Percentiles rank a stretch among this genome's conserved stretches.
Conservation (phyloP, 1,140 invertebrate genomes). For the Eurytemora carolleeae region DNA sequence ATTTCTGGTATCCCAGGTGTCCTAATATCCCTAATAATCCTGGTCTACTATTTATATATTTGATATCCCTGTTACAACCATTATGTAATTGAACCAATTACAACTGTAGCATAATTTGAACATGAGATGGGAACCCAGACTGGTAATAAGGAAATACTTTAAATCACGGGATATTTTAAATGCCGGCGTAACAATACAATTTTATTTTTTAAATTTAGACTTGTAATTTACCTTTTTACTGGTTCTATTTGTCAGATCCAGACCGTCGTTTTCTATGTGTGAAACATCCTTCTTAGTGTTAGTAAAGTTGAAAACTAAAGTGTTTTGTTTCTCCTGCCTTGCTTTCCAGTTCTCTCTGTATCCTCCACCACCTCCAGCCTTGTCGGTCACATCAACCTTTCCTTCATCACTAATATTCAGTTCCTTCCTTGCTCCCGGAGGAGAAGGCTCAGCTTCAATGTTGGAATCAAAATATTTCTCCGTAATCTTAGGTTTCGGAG, state of each 20-base stretch:
- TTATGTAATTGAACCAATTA: too few relatives aligned
- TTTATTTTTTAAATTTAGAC: conserved; percentile 1
- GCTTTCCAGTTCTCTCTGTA: conserved; percentile 8
- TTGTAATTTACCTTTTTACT: neutral
- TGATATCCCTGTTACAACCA: too few relatives aligned
- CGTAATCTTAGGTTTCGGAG: too few relatives aligned
- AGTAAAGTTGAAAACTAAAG: conserved; percentile 14
- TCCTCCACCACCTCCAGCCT: neutral
- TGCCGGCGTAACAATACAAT: neutral
- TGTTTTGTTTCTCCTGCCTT: conserved; percentile 10
- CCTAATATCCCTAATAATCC: too few relatives aligned
- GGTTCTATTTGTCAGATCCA: conserved; percentile 11
- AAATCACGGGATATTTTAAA: neutral
- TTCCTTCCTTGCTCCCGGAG: neutral
- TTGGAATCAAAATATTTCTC: neutral
- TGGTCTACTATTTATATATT: too few relatives aligned
- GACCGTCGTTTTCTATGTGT: conserved; percentile 14
- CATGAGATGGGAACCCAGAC: too few relatives aligned
- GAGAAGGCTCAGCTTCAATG: neutral
- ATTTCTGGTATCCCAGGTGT: too few relatives aligned
- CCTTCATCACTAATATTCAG: neutral
- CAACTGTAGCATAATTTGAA: too few relatives aligned
- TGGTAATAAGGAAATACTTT: too few relatives aligned
- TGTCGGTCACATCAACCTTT: neutral
- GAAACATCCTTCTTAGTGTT: conserved; percentile 11